These are phyloP conservation scores for Mesorhabditis spiculigera DNA, from an alignment of 2,888 invertebrate species.

Conservation along the genomic window DNA sequence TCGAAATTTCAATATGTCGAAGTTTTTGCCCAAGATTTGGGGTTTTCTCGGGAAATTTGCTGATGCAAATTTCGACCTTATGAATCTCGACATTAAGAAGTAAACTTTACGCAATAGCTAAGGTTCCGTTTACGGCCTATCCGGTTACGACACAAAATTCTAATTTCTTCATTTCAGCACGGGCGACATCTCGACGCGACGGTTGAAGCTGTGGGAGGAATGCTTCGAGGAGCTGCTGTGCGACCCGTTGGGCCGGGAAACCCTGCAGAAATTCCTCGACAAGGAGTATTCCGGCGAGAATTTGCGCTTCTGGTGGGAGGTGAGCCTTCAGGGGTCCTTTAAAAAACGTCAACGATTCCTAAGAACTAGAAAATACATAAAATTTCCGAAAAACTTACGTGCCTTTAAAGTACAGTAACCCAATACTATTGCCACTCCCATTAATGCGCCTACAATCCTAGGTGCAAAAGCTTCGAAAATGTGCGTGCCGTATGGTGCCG, in stretches of 20 bases:
- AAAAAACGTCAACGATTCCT: too few relatives aligned
- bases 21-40: too few relatives aligned
- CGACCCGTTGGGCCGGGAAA: conserved; percentile 91
- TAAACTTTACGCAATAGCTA: neutral
- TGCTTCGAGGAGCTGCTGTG: conserved; percentile 85
- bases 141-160: neutral
- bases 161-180: conserved; percentile 37
- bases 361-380: too few relatives aligned
- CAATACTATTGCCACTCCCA: neutral
- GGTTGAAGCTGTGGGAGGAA: conserved; percentile 95
- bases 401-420: neutral
- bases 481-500: conserved; percentile 80
- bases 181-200: conserved; percentile 84
- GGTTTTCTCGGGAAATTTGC: neutral
- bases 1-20: too few relatives aligned
- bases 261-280: conserved; percentile 89
- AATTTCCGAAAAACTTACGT: neutral
- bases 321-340: conserved; percentile 11
- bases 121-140: neutral
- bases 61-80: neutral
- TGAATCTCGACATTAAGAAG: neutral
- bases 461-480: conserved; percentile 78
- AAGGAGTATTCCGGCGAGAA: conserved; percentile 99
- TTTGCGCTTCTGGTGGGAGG: conserved; percentile 72
- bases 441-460: conserved; percentile 12